These are phyloP conservation scores for Nycticryphes semicollaris DNA, from an alignment of 2,113 vertebrate species.

Conservation along the genomic window DNA sequence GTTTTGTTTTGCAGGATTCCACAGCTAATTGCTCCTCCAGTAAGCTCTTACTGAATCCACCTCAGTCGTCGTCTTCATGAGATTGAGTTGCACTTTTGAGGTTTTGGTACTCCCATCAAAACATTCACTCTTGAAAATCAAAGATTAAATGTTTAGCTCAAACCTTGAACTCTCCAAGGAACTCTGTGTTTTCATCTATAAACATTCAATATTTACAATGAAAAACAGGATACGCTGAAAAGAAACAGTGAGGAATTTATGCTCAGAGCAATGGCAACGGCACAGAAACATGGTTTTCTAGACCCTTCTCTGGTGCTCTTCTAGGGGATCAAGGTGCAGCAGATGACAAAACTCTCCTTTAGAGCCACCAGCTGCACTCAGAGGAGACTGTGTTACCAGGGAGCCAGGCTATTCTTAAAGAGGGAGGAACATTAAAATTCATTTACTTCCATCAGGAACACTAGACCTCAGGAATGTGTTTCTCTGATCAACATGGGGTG, in stretches of 20 bases:
- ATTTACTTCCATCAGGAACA: background rate
- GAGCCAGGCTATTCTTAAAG: background rate
- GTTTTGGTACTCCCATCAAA: background rate
- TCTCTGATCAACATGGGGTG: background rate
- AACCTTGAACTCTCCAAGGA: background rate
- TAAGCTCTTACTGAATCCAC: background rate
- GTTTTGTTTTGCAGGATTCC: background rate
- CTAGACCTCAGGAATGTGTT: fast-evolving
- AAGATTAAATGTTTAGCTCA: background rate
- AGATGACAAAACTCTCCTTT: background rate
- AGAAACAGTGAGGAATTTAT: background rate
- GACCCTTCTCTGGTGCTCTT: background rate
- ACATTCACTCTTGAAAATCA: background rate
- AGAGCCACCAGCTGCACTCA: background rate
- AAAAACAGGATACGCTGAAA: background rate
- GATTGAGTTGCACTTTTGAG: background rate
- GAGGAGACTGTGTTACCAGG: background rate
- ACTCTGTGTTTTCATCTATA: background rate
- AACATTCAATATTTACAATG: background rate
- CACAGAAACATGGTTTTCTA: background rate
- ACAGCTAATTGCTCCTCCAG: background rate
- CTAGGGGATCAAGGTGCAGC: background rate
- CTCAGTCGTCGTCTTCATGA: background rate
- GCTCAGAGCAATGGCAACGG: background rate
- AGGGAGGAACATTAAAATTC: background rate